These are phyloP conservation scores for Achlya flavicornis DNA, from an alignment of 2,888 invertebrate genomes.

Conservation along the genomic window DNA sequence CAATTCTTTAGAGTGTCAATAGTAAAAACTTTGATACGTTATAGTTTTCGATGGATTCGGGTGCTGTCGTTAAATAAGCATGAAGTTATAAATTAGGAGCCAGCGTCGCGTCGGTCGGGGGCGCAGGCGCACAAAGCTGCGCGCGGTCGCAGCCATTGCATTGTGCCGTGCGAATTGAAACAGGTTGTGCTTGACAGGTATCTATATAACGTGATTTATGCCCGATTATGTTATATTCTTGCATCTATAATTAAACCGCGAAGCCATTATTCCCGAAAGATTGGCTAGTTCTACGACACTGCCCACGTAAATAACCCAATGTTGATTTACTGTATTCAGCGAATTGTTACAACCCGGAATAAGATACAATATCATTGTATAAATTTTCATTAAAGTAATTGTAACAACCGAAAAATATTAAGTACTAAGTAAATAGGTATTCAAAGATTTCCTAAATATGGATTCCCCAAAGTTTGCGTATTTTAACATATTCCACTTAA, in stretches of 20 bases:
- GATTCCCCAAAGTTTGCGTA: conserved; percentile 5
- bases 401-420: background rate
- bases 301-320: conserved; percentile 62
- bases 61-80: conserved; percentile 70
- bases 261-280: conserved; percentile 75
- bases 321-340: conserved; percentile 63
- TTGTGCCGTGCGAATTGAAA: conserved; percentile 79
- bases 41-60: conserved; percentile 63
- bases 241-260: conserved; percentile 77
- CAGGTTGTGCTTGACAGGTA: conserved; percentile 82
- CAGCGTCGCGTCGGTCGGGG: conserved; percentile 56
- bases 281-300: conserved; percentile 55
- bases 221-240: conserved; percentile 75
- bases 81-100: conserved; percentile 80
- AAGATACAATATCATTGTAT: background rate
- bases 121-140: conserved; percentile 63
- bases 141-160: conserved; percentile 59
- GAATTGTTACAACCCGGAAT: conserved; percentile 33
- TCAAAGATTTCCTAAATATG: background rate
- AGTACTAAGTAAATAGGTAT: no score
- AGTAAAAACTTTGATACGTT: conserved; percentile 64
- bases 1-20: conserved; percentile 62
- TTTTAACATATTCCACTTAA: conserved; percentile 34
- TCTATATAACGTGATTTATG: conserved; percentile 79
- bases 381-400: background rate